Conservation (phyloP, 2,888 invertebrate species). For the Lymantria monacha region DNA sequence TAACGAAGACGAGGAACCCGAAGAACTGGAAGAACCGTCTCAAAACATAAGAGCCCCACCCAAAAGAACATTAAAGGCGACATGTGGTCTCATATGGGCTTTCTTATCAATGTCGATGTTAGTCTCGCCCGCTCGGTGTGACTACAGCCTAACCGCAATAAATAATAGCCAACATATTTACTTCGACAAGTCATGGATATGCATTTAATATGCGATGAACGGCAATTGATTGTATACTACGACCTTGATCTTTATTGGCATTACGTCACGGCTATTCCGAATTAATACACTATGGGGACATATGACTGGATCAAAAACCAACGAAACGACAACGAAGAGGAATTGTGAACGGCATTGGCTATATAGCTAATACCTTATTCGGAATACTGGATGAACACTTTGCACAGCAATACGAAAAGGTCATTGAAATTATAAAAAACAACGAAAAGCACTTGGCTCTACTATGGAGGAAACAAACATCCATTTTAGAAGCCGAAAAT, state of each 20-base stretch:
- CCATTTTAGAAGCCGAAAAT: background rate
- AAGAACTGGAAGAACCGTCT: background rate
- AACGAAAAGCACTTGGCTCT: constrained; percentile 3
- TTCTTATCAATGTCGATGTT: background rate
- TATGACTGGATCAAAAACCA: background rate
- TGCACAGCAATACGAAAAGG: constrained; percentile 13
- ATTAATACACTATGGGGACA: background rate
- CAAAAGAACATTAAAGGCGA: background rate
- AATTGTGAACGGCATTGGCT: constrained; percentile 14
- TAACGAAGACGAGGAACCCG: background rate
- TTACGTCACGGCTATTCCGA: background rate
- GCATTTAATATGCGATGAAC: constrained; percentile 1
- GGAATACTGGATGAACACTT: constrained; percentile 17
- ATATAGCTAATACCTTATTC: constrained; percentile 17
- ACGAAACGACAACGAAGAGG: constrained; percentile 6
- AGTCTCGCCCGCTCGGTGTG: background rate
- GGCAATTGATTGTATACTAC: constrained; percentile 3
- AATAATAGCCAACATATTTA: background rate
- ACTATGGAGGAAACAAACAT: constrained; percentile 2
- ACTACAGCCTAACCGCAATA: background rate
- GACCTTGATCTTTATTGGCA: background rate
- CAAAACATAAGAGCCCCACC: background rate
- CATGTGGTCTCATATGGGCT: background rate
- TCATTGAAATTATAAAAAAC: constrained; percentile 7
- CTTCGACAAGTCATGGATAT: background rate